A percentile compares a stretch with the other conserved stretches of the same genome.
phyloP scores from a whole-genome alignment of 2,888 invertebrate genomes.

The Andrena haemorrhoa region DNA sequence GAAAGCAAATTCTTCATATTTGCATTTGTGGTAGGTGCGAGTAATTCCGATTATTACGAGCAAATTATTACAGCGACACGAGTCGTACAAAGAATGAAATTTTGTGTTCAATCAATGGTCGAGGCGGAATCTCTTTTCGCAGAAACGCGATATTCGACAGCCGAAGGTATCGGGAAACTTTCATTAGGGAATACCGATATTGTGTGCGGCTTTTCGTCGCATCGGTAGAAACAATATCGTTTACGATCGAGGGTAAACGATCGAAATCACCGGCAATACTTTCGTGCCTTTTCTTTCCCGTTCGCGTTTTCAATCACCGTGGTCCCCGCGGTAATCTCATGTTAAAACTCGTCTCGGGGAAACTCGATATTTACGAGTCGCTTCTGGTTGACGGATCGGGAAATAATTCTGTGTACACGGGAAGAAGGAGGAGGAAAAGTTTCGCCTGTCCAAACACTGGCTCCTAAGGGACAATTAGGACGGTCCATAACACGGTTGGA shows the following conservation, averaged over 20 bases:
- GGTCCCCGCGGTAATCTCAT: slow-evolving; percentile 23
- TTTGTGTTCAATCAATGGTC: slow-evolving; percentile 1
- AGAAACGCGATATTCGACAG: slow-evolving; percentile 14
- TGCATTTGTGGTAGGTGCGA: too few relatives aligned
- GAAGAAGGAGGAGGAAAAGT: slow-evolving; percentile 54
- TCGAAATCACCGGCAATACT: slow-evolving; percentile 20
- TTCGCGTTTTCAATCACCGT: slow-evolving; percentile 17
- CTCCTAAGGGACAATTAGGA: slow-evolving; percentile 71
- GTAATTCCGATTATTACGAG: neutral
- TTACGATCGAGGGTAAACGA: slow-evolving; percentile 7
- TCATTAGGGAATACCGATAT: slow-evolving; percentile 23
- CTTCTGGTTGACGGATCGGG: slow-evolving; percentile 63
- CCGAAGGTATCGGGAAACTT: slow-evolving; percentile 19
- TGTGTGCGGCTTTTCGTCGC: neutral
- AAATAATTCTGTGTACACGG: slow-evolving; percentile 71
- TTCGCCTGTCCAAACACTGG: slow-evolving; percentile 54
- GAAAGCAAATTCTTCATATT: neutral
- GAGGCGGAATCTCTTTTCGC: slow-evolving; percentile 7
- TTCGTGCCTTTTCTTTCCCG: neutral
- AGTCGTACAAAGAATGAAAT: neutral
- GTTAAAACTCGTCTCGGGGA: slow-evolving; percentile 28
- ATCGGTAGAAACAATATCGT: slow-evolving; percentile 18
- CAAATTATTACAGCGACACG: neutral
- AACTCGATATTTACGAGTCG: slow-evolving; percentile 54
- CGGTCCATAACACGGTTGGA: slow-evolving; percentile 55